Evolutionary conservation across 2,113 vertebrate genomes (phyloP), one percentile per base, ranked within the genome.

Genomic region (Xiphias gladius): DNA sequence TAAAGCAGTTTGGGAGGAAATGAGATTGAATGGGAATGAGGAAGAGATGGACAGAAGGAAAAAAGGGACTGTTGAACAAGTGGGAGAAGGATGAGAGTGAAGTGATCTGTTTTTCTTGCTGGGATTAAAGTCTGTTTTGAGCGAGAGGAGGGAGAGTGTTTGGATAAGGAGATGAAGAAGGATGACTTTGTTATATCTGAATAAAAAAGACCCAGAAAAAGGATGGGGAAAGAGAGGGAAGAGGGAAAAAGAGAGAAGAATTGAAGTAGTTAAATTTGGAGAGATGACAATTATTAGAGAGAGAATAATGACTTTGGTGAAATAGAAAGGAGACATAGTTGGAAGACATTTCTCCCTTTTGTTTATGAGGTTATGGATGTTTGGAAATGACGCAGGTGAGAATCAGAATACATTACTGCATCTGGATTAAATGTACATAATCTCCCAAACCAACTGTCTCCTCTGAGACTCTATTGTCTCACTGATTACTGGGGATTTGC

Each of bases 401-500:
- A 48, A 76, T 71, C 76, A 66, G 58, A 63, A 76, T 9, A 35
- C 66, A n/a, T 78, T 46, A 50, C 67, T 19, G 55, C 64, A 71
- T 17, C 48, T 22, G 39, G 55, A 84, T 68, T 30, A 65, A 82
- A 68, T 52, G 57, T 32, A 43, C 57, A 3, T 86, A 86, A 82
- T 88, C 81, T 75, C 61, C 26, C 59, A 78, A 58, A 85, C 50
- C 82, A 79, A 64, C 41, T 48, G 41, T 22, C 61, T 75, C 65
- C 61, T 37, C 41, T 2, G 50, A 70, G n/a, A 22, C n/a, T 48
- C 46, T 7, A 39, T 76, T 86, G 65, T 73, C 59, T 7, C 1
- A 12, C 76, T 69, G 82, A 83, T 89, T 83, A 78, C 50, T 48
- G 76, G 32, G 86, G 82, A 88, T 88, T 88, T 88, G 59, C 55